Conservation (phyloP, 2,888 invertebrate genomes). For the Drosophila nr. fundita region DNA sequence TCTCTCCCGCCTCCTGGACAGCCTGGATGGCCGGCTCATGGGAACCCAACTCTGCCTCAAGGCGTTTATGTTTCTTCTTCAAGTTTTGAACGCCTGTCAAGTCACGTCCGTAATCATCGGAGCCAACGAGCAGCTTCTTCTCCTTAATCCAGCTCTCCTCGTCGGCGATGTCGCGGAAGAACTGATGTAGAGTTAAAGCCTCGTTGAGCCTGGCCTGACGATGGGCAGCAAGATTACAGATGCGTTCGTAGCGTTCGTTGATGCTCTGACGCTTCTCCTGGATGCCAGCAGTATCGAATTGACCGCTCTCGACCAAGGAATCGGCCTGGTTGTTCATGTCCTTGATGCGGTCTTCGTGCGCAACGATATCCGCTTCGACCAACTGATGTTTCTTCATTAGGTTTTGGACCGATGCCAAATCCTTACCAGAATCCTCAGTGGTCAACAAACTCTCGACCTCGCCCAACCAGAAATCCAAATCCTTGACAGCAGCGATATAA, state of each 20-base stretch:
- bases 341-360: conserved; percentile 97
- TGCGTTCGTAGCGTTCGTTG: conserved; percentile 97
- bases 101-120: conserved; percentile 99
- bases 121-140: conserved; percentile 98
- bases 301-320: conserved; percentile 97
- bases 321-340: conserved; percentile 98
- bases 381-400: conserved; percentile 99
- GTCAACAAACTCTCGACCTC: conserved; percentile 98
- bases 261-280: conserved; percentile 97
- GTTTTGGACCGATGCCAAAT: conserved; percentile 99
- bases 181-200: conserved; percentile 99
- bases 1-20: conserved; percentile 94
- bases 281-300: conserved; percentile 98
- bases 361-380: conserved; percentile 98
- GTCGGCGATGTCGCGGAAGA: conserved; percentile 99
- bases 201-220: conserved; percentile 96
- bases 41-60: conserved; percentile 98
- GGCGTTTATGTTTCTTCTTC: conserved; percentile 98
- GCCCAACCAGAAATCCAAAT: conserved; percentile 99
- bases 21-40: conserved; percentile 99
- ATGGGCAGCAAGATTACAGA: conserved; percentile 95
- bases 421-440: conserved; percentile 98
- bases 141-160: conserved; percentile 99
- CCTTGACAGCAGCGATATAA: conserved; percentile 99
- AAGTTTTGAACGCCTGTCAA: conserved; percentile 99